Percentiles rank a stretch among this genome's conserved stretches.
Conservation (phyloP, 2,888 invertebrate genomes). For the Philaethria dido region DNA sequence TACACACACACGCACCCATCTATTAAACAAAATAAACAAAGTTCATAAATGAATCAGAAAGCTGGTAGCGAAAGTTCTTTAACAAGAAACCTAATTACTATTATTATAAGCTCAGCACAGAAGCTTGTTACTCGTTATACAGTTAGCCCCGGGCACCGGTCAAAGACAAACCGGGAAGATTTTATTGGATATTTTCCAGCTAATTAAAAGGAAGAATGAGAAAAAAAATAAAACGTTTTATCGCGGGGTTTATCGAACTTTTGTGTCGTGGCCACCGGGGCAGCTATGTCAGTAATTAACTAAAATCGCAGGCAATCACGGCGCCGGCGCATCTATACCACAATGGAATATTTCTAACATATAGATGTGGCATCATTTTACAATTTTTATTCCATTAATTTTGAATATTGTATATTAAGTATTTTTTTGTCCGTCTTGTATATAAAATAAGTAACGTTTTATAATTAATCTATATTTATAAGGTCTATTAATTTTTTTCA, state of each 20-base stretch:
- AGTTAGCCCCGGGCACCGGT: constrained; percentile 63
- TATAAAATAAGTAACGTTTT: too few species aligned
- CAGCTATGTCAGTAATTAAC: constrained; percentile 76
- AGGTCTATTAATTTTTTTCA: background rate
- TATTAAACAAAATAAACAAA: constrained; percentile 3
- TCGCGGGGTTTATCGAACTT: constrained; percentile 79
- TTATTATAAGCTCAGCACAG: constrained; percentile 16
- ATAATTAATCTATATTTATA: background rate
- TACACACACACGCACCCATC: background rate
- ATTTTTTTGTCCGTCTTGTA: background rate
- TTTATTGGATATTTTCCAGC: constrained; percentile 83
- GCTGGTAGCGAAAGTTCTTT: constrained; percentile 20
- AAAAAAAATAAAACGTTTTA: constrained; percentile 81
- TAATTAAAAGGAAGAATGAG: constrained; percentile 81
- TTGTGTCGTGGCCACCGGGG: constrained; percentile 76
- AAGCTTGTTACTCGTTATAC: constrained; percentile 22
- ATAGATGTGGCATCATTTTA: background rate
- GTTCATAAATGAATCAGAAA: constrained; percentile 18
- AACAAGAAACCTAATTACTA: constrained; percentile 19
- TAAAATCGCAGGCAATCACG: constrained; percentile 57
- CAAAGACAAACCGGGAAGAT: constrained; percentile 76
- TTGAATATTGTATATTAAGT: background rate
- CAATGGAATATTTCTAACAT: constrained; percentile 26
- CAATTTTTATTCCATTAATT: background rate
- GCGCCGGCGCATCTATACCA: constrained; percentile 56